phyloP scores from a whole-genome alignment of 2,888 invertebrate genomes.

The Lasioglossum leucozonium region DNA sequence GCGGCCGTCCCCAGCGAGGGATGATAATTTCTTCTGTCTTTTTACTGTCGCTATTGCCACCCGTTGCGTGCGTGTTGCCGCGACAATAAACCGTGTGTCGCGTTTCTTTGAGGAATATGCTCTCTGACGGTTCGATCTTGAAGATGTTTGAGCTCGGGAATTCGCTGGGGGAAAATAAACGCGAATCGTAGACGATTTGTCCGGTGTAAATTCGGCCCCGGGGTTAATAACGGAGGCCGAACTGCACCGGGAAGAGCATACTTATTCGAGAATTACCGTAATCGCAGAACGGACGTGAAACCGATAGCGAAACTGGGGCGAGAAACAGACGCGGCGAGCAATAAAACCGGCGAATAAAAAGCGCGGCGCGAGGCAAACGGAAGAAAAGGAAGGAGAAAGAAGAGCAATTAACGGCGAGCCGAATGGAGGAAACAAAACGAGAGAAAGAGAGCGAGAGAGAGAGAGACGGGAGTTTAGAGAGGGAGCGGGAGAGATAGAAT shows the following conservation, averaged over 20 bases:
- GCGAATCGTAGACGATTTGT: too few species aligned
- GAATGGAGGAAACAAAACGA: slow-evolving; percentile 11
- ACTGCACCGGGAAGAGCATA: too few species aligned
- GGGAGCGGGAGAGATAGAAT: background rate
- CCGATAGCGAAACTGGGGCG: slow-evolving; percentile 31
- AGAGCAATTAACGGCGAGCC: slow-evolving; percentile 21
- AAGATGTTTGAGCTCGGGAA: too few species aligned
- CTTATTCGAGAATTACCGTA: slow-evolving; percentile 2
- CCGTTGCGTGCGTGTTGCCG: background rate
- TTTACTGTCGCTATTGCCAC: background rate
- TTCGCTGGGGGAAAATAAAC: too few species aligned
- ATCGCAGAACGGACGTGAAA: background rate
- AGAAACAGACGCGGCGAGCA: background rate
- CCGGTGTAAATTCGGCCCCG: too few species aligned
- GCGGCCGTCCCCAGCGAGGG: too few species aligned
- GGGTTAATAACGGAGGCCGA: too few species aligned
- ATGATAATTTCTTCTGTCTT: too few species aligned
- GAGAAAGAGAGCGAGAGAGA: background rate
- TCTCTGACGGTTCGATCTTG: too few species aligned
- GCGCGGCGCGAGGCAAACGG: background rate
- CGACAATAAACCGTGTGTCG: background rate
- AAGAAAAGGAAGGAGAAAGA: background rate
- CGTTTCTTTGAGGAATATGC: too few species aligned
- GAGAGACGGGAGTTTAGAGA: background rate
- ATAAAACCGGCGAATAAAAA: background rate